Evolutionary conservation across 1,140 invertebrate species (phyloP).

Genomic region (Pseudobourletiella spinata): DNA sequence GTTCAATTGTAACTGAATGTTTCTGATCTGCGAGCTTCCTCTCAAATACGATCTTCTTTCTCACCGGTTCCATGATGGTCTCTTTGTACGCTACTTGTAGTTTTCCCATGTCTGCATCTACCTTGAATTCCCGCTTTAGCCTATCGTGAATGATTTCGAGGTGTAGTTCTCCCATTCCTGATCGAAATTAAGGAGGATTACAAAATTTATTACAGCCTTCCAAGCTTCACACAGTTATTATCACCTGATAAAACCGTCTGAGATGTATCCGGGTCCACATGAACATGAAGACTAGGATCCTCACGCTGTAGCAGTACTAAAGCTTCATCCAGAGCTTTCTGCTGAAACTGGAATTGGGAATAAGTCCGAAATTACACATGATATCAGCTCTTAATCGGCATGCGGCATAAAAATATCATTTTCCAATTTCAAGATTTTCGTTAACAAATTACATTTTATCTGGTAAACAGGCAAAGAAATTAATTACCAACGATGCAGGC

Average conservation of each 20-base stretch:
- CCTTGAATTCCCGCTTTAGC: conserved; percentile 76
- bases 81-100: conserved; percentile 93
- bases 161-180: conserved; percentile 94
- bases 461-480: too few relatives aligned
- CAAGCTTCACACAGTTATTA: not conserved
- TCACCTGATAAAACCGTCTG: conserved; percentile 73
- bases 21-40: conserved; percentile 21
- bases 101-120: conserved; percentile 84
- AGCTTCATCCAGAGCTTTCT: conserved; percentile 69
- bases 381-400: too few relatives aligned
- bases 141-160: conserved; percentile 87
- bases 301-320: conserved; percentile 77
- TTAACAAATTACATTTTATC: too few relatives aligned
- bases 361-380: too few relatives aligned
- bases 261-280: conserved; percentile 62
- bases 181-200: conserved; percentile 22
- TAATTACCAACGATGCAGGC: conserved; percentile 65
- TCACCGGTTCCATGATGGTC: conserved; percentile 48
- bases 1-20: conserved; percentile 29
- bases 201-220: conserved; percentile 6
- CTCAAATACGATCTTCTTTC: conserved; percentile 27
- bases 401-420: too few relatives aligned
- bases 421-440: too few relatives aligned
- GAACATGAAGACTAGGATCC: conserved; percentile 85
- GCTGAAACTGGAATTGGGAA: conserved; percentile 45